Evolutionary conservation across 2,113 vertebrate genomes (phyloP), one percentile per base, ranked within the genome.

Genomic region (Apteryx owenii): DNA sequence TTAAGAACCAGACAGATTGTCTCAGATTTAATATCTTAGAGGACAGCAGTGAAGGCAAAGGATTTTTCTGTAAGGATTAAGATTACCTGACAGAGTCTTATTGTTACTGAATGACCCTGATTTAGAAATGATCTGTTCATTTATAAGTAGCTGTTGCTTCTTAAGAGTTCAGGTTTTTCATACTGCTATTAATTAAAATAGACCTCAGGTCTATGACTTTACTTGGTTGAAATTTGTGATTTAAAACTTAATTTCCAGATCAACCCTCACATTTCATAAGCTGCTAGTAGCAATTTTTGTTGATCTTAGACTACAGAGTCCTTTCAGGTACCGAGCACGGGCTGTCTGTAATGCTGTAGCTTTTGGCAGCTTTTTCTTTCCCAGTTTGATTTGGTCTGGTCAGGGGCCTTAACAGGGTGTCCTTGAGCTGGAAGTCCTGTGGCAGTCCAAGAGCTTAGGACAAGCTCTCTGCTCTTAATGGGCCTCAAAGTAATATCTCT

Each of bases 21-120:
- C 88, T 94, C 88, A 96, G 94, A 90, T 96, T 95, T 87, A 92
- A 80, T 76, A 26, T 93, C 68, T 81, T 10, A n/a, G 81, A 95
- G 88, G 72, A 93, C 36, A 75, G 36, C 90, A 87, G 77, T 38
- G 72, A 84, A 71, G 76, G 51, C 80, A 88, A 53, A 83, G 77
- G 60, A n/a, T 73, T 95, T 95, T 93, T 60, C 96, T 94, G 81
- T 85, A 73, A 82, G 94, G 88, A 88, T 85, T 98, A 77, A 65
- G 36, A 96, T 86, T 85, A 87, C 92, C 96, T 94, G 69, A 50
- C 91, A 76, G 75, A 82, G 66, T 56, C 48, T 70, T 83, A 50
- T 44, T 5, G 9, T 92, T 83, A 70, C 51, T 42, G 60, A 81
- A 81, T 89, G 44, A 85, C 80, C 36, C 80, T 25, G 64, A 7